A percentile compares a stretch with the other conserved stretches of the same genome.
Conservation (phyloP, 2,888 invertebrate genomes). For the Saturnia pavonia region DNA sequence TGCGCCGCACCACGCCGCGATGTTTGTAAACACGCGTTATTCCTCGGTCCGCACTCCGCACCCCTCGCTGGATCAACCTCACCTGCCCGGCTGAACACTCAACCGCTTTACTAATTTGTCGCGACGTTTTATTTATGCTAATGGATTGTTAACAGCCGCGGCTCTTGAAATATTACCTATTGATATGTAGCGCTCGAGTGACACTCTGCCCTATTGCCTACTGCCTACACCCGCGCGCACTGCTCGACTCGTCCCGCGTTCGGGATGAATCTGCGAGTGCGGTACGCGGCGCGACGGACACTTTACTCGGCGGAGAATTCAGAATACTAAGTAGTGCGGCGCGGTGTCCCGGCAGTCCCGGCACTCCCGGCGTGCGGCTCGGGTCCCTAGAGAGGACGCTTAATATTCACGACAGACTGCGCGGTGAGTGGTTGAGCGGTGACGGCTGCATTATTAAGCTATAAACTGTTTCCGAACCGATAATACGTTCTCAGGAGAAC, state of each 20-base stretch:
- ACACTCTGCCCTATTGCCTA: no score
- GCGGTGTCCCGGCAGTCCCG: no score
- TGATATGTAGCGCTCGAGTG: slow-evolving; percentile 43
- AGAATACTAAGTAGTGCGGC: not conserved
- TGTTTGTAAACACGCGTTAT: slow-evolving; percentile 66
- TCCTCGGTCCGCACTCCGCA: slow-evolving; percentile 21
- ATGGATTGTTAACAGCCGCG: slow-evolving; percentile 63
- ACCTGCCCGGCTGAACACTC: slow-evolving; percentile 15
- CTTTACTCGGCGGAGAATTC: no score
- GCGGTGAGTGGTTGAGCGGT: slow-evolving; percentile 1
- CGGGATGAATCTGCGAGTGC: slow-evolving; percentile 21
- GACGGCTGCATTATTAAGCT: slow-evolving; percentile 6
- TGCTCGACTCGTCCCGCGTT: slow-evolving; percentile 11
- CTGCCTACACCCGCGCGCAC: slow-evolving; percentile 20
- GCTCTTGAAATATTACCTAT: slow-evolving; percentile 53
- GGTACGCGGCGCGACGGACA: slow-evolving; percentile 9
- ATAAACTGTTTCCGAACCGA: not conserved
- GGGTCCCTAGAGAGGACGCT: not conserved
- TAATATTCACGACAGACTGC: not conserved
- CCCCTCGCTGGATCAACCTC: slow-evolving; percentile 29
- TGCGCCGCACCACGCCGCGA: slow-evolving; percentile 26
- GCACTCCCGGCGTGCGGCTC: not conserved
- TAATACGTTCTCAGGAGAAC: not conserved
- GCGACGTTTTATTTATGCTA: slow-evolving; percentile 68
- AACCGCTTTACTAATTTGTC: slow-evolving; percentile 53